Evolutionary conservation across 2,113 vertebrate genomes (phyloP).

Genomic region (Callipepla squamata): DNA sequence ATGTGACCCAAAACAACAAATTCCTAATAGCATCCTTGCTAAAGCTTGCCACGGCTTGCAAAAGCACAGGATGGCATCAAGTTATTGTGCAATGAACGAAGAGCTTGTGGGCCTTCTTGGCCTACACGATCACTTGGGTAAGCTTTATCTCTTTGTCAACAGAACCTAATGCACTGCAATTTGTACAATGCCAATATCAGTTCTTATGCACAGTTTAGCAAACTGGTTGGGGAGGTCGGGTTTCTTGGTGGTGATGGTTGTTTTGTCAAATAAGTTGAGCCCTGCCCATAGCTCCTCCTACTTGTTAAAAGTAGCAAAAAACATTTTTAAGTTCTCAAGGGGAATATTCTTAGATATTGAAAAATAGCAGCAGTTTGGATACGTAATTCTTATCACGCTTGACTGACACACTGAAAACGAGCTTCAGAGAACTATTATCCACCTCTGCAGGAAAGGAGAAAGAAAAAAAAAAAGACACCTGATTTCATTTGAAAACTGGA

Average conservation of each 20-base stretch:
- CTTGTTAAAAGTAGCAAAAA: background rate
- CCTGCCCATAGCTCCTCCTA: background rate
- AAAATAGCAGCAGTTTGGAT: background rate
- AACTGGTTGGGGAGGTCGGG: background rate
- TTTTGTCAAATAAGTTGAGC: background rate
- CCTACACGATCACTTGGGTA: background rate
- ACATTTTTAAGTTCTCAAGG: conserved; percentile 6
- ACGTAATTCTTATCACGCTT: background rate
- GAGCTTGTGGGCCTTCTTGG: background rate
- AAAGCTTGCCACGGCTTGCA: background rate
- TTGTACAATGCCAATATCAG: background rate
- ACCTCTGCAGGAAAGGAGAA: rapidly evolving
- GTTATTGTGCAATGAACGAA: background rate
- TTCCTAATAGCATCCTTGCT: background rate
- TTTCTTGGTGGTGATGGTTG: background rate
- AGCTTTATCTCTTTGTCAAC: background rate
- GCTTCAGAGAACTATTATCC: background rate
- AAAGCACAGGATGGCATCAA: background rate
- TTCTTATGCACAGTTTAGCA: background rate
- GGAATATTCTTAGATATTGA: conserved; percentile 18
- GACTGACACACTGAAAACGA: background rate
- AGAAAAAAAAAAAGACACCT: background rate
- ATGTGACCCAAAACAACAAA: background rate
- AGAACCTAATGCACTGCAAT: background rate
- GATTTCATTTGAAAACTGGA: background rate